Percentiles rank a stretch among this genome's conserved stretches.
Evolutionary conservation across 2,888 invertebrate species (phyloP).

Genomic region (Drosophila affinis): DNA sequence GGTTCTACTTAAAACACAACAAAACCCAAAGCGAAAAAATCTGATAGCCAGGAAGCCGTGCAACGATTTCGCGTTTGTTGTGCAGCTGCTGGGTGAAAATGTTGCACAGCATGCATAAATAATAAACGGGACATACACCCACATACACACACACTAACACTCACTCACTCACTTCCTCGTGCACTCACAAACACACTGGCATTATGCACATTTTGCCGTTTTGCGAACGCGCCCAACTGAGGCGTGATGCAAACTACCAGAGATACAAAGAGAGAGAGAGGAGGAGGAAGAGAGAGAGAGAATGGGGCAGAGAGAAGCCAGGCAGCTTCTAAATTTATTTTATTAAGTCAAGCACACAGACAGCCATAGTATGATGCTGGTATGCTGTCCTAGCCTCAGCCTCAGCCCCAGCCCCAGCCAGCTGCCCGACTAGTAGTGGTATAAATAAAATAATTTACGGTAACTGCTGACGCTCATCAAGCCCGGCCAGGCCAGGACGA

Average conservation of each 20-base stretch:
- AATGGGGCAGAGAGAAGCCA: conserved; percentile 37
- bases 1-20: conserved; percentile 15
- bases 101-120: conserved; percentile 78
- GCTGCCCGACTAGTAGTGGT: conserved; percentile 59
- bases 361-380: conserved; percentile 41
- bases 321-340: conserved; percentile 75
- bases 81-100: conserved; percentile 73
- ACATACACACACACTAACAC: background rate
- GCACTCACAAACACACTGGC: conserved; percentile 19
- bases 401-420: conserved; percentile 12
- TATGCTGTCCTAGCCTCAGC: background rate
- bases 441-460: conserved; percentile 77
- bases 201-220: conserved; percentile 74
- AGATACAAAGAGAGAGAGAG: background rate
- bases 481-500: conserved; percentile 37
- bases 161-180: conserved; percentile 9
- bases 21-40: conserved; percentile 38
- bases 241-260: conserved; percentile 41
- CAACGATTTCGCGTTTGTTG: conserved; percentile 68
- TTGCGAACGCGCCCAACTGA: conserved; percentile 59
- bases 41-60: conserved; percentile 61
- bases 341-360: conserved; percentile 78
- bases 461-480: conserved; percentile 78
- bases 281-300: background rate
- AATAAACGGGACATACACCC: conserved; percentile 65